Percentiles rank a stretch among this genome's conserved stretches.
Conservation (phyloP, 2,888 invertebrate genomes). For the Dromius quadrimaculatus region DNA sequence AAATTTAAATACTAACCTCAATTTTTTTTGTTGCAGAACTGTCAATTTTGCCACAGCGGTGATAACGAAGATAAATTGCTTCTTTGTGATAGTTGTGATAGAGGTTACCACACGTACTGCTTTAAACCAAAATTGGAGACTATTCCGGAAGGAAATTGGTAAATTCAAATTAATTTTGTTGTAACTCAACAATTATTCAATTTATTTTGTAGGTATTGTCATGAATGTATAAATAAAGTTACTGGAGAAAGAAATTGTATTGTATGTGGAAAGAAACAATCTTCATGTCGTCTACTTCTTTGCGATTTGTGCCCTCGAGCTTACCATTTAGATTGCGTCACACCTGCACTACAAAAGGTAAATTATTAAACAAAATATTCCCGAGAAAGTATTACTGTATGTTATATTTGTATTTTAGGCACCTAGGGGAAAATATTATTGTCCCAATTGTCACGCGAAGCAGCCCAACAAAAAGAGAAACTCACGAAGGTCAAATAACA, state of each 20-base stretch:
- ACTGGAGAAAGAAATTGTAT: slow-evolving; percentile 94
- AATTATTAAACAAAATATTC: slow-evolving; percentile 39
- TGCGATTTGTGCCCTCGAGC: slow-evolving; percentile 93
- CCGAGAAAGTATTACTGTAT: not conserved
- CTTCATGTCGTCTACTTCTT: slow-evolving; percentile 76
- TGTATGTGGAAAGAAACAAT: slow-evolving; percentile 85
- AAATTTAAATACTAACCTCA: slow-evolving; percentile 7
- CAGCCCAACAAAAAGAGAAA: slow-evolving; percentile 76
- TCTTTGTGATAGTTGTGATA: slow-evolving; percentile 97
- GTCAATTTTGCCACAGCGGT: slow-evolving; percentile 96
- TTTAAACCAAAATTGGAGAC: slow-evolving; percentile 96
- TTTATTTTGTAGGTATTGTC: slow-evolving; percentile 87
- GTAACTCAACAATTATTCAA: slow-evolving; percentile 4
- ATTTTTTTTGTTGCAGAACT: slow-evolving; percentile 77
- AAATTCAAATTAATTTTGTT: slow-evolving; percentile 62
- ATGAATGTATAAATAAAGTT: slow-evolving; percentile 94
- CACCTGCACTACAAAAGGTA: slow-evolving; percentile 85
- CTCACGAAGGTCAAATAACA: slow-evolving; percentile 74
- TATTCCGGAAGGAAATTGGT: slow-evolving; percentile 99
- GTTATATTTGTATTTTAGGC: slow-evolving; percentile 66
- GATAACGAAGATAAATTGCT: slow-evolving; percentile 96
- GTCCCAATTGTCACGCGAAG: slow-evolving; percentile 86
- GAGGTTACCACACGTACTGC: slow-evolving; percentile 98
- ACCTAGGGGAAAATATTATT: slow-evolving; percentile 90
- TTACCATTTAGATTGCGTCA: slow-evolving; percentile 93